Conservation (phyloP, 2,888 invertebrate species). For the Rotaria sp. region DNA sequence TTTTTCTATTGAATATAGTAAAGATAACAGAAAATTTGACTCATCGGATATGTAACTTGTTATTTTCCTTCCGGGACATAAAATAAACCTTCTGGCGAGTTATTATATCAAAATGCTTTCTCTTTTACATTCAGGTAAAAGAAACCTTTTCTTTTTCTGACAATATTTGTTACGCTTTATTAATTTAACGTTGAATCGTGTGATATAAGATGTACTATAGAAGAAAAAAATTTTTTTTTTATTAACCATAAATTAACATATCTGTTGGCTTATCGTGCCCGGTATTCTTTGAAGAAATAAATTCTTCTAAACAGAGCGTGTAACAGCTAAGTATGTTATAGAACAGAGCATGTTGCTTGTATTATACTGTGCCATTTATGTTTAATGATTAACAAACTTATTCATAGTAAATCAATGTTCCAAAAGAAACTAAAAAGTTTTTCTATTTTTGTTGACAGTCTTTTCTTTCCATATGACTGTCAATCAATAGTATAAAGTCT, state of each 20-base stretch:
- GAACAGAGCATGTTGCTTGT: background rate
- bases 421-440: background rate
- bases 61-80: background rate
- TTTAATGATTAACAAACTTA: background rate
- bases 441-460: no score
- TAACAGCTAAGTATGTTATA: background rate
- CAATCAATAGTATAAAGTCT: background rate
- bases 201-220: background rate
- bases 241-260: background rate
- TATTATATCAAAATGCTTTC: background rate
- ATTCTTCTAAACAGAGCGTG: background rate
- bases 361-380: background rate
- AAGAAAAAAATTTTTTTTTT: background rate
- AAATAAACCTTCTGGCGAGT: no score
- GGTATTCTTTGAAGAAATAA: background rate
- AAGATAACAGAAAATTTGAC: background rate
- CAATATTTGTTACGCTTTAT: background rate
- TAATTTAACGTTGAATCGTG: background rate
- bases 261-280: background rate
- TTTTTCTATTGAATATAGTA: background rate
- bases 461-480: no score
- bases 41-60: background rate
- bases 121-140: background rate
- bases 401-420: background rate
- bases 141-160: background rate